These are phyloP conservation scores for Orthosia gothica DNA, from an alignment of 2,888 invertebrate genomes.

Conservation along the genomic window DNA sequence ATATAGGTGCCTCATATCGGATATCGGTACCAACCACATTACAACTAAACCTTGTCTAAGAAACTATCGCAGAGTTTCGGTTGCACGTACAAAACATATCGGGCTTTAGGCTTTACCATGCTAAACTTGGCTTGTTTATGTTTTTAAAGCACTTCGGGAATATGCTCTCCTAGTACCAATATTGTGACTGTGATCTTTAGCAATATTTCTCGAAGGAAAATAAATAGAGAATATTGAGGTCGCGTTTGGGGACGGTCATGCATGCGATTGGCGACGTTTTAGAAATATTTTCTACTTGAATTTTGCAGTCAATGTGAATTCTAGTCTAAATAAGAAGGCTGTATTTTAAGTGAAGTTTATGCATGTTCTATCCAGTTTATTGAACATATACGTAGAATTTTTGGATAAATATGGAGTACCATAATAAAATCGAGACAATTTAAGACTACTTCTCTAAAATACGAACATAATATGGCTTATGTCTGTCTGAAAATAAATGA, in stretches of 20 bases:
- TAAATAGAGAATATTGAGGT: conserved; percentile 9
- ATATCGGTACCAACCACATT: conserved; percentile 15
- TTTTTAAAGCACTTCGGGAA: conserved; percentile 31
- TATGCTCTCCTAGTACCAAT: conserved; percentile 49
- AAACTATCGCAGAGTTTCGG: conserved; percentile 23
- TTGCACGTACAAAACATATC: conserved; percentile 46
- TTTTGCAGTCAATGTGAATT: conserved; percentile 26
- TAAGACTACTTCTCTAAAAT: no score
- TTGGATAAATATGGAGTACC: background rate
- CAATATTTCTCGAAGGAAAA: conserved; percentile 13
- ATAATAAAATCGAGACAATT: no score
- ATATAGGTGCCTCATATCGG: conserved; percentile 9
- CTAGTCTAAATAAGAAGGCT: no score
- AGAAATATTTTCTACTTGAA: conserved; percentile 16
- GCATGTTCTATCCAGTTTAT: background rate
- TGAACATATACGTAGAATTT: background rate
- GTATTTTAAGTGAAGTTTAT: conserved; percentile 7
- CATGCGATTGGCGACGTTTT: conserved; percentile 22
- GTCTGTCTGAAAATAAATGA: no score
- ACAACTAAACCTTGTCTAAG: conserved; percentile 13
- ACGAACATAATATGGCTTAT: no score
- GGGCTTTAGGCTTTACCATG: conserved; percentile 34
- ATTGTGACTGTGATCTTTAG: conserved; percentile 17
- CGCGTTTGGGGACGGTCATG: conserved; percentile 13
- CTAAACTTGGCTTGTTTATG: conserved; percentile 35